phyloP scores from a whole-genome alignment of 2,113 vertebrate species.

The Petromus typicus region DNA sequence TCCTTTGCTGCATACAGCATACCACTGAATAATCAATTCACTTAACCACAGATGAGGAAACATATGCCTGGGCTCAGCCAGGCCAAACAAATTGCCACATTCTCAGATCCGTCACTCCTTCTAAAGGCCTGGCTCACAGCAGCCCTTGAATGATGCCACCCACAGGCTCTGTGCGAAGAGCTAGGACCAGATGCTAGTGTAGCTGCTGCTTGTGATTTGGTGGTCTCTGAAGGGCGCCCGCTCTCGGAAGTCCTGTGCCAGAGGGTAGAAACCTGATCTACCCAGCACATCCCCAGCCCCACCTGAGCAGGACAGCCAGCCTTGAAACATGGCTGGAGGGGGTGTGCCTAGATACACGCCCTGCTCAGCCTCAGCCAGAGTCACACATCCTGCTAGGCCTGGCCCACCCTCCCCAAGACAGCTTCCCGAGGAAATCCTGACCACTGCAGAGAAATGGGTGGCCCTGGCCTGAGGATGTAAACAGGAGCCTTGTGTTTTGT shows the following conservation, averaged over 20 bases:
- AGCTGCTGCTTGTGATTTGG: background rate
- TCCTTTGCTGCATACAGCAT: accelerated
- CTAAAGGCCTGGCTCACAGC: background rate
- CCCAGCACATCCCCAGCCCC: too few relatives aligned
- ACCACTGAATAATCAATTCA: background rate
- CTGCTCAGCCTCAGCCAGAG: background rate
- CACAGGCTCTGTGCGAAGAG: background rate
- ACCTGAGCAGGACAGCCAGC: conserved; percentile 46
- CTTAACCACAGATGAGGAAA: background rate
- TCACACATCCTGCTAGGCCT: conserved; percentile 45
- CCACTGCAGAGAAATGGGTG: conserved; percentile 33
- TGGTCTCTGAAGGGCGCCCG: background rate
- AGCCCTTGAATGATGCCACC: background rate
- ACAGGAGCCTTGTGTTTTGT: conserved; percentile 62
- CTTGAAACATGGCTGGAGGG: background rate
- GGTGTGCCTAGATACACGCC: background rate
- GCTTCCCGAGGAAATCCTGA: conserved; percentile 82
- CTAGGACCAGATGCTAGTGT: background rate
- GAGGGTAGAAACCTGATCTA: background rate
- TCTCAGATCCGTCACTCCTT: background rate
- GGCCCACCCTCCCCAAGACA: conserved; percentile 47
- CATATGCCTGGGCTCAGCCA: background rate
- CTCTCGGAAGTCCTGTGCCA: background rate
- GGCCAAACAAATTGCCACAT: conserved; percentile 1
- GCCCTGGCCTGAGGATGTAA: conserved; percentile 41